phyloP scores from a whole-genome alignment of 2,113 vertebrate species.

The Vidua macroura region DNA sequence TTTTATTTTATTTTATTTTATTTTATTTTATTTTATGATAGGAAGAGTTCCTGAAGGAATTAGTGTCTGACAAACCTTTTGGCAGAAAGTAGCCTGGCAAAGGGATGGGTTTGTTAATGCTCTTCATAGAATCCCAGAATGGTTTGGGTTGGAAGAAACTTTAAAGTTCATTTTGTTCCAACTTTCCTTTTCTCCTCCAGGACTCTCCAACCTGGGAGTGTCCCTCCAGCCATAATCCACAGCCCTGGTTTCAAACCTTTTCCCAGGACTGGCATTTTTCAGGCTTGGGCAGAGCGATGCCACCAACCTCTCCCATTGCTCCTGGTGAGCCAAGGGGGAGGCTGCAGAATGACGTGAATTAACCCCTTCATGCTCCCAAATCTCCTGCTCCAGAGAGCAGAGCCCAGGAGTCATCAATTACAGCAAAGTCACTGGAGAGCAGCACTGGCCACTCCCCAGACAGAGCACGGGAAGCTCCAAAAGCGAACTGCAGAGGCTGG shows the following conservation, averaged over 20 bases:
- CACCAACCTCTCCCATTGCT: not conserved
- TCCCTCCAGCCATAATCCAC: not conserved
- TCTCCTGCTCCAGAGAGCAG: not conserved
- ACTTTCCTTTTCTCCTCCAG: not conserved
- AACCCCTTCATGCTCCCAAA: not conserved
- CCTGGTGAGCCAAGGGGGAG: not conserved
- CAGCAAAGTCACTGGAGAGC: not conserved
- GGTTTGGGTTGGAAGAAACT: not conserved
- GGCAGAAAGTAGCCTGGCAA: not conserved
- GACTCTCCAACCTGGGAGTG: not conserved
- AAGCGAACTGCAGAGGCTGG: not conserved
- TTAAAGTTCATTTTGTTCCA: not conserved
- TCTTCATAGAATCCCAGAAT: not conserved
- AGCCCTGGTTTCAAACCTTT: not conserved
- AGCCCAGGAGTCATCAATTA: not conserved
- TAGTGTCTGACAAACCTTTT: not conserved
- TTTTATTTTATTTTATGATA: not conserved
- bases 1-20: no score
- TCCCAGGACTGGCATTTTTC: not conserved
- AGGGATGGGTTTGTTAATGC: not conserved
- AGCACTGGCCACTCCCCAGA: not conserved
- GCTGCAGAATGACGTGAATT: not conserved
- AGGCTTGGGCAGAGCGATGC: not conserved
- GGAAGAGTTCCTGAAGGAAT: not conserved
- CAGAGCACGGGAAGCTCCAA: not conserved